phyloP scores from a whole-genome alignment of 2,113 vertebrate genomes.

The Dascyllus trimaculatus region DNA sequence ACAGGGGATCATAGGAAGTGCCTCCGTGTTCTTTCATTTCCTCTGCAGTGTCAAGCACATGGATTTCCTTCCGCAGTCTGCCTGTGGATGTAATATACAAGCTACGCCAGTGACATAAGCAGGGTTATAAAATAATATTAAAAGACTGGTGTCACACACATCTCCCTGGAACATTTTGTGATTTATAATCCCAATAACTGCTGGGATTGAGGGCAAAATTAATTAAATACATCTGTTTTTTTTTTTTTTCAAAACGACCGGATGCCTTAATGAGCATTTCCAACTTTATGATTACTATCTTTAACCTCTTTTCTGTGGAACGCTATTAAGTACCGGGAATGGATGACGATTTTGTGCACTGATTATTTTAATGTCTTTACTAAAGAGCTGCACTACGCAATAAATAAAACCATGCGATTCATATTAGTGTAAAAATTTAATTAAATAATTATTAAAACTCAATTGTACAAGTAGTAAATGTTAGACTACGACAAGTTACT shows the following conservation, averaged over 20 bases:
- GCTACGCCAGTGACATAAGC: conserved; percentile 27
- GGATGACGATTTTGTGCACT: no score
- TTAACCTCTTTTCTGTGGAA: no score
- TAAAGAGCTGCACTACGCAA: not conserved
- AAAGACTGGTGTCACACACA: conserved; percentile 3
- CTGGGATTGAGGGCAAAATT: conserved; percentile 5
- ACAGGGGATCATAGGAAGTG: conserved; percentile 50
- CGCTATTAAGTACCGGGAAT: no score
- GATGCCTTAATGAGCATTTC: no score
- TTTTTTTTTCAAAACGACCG: no score
- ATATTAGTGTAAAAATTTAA: not conserved
- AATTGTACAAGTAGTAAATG: not conserved
- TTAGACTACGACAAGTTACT: no score
- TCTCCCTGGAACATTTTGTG: not conserved
- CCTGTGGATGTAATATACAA: conserved; percentile 1
- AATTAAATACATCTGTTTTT: not conserved
- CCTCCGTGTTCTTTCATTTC: conserved; percentile 61
- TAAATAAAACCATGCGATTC: no score
- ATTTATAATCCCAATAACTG: conserved; percentile 17
- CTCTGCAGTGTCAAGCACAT: conserved; percentile 38
- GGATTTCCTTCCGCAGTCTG: conserved; percentile 30
- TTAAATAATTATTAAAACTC: not conserved
- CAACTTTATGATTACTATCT: no score
- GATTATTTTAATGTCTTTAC: not conserved
- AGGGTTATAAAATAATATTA: conserved; percentile 16